Percentiles rank a stretch among this genome's conserved stretches.
Evolutionary conservation across 2,888 invertebrate species (phyloP).

Genomic region (Eurois occulta): DNA sequence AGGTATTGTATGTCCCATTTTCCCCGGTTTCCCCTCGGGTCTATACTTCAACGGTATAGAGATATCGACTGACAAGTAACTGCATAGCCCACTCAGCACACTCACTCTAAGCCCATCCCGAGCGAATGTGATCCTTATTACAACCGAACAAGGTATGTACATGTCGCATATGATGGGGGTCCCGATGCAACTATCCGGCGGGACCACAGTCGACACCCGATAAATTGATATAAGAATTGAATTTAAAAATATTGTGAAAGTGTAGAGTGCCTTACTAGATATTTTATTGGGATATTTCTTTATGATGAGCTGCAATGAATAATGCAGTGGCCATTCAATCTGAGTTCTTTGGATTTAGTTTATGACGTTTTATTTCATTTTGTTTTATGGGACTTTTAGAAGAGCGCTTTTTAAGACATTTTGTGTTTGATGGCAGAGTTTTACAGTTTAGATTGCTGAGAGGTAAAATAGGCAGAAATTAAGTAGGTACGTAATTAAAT

Average conservation of each 20-base stretch:
- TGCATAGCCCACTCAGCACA: slow-evolving; percentile 55
- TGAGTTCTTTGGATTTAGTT: slow-evolving; percentile 24
- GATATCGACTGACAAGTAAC: slow-evolving; percentile 62
- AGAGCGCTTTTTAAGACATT: background rate
- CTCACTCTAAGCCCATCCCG: slow-evolving; percentile 4
- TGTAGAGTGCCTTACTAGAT: slow-evolving; percentile 46
- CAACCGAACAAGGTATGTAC: slow-evolving; percentile 15
- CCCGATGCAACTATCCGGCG: slow-evolving; percentile 44
- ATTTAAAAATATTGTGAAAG: slow-evolving; percentile 66
- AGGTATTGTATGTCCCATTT: slow-evolving; percentile 69
- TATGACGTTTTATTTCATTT: slow-evolving; percentile 31
- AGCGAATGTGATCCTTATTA: slow-evolving; percentile 44
- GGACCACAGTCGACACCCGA: slow-evolving; percentile 64
- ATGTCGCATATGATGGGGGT: slow-evolving; percentile 25
- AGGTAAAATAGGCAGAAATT: background rate
- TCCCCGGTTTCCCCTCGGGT: slow-evolving; percentile 56
- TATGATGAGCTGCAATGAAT: slow-evolving; percentile 53
- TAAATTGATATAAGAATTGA: slow-evolving; percentile 72
- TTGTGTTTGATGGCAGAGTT: background rate
- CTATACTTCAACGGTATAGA: slow-evolving; percentile 63
- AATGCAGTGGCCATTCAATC: slow-evolving; percentile 37
- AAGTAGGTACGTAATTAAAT: background rate
- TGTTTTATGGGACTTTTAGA: background rate
- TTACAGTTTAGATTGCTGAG: background rate
- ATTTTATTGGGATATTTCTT: slow-evolving; percentile 56